These are phyloP conservation scores for Itoplectis maculator DNA, from an alignment of 2,888 invertebrate species.

Conservation along the genomic window DNA sequence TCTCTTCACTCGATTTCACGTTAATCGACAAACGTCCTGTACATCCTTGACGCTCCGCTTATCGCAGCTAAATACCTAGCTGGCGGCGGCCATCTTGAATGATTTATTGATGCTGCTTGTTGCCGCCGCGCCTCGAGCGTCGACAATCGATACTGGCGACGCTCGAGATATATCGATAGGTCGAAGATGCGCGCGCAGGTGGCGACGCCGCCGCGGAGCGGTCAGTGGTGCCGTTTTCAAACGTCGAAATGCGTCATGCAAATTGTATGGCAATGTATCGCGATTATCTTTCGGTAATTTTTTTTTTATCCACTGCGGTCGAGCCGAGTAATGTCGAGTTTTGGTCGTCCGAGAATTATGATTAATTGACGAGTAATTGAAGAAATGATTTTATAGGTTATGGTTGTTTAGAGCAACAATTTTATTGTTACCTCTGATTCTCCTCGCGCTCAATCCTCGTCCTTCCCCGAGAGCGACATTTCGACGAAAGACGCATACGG, in stretches of 20 bases:
- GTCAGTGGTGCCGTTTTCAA: too few relatives aligned
- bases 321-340: too few relatives aligned
- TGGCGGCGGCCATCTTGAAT: slow-evolving; percentile 2
- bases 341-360: too few relatives aligned
- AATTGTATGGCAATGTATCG: too few relatives aligned
- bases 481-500: neutral
- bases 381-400: neutral
- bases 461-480: neutral
- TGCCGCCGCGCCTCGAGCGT: neutral
- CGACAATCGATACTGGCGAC: too few relatives aligned
- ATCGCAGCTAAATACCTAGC: neutral
- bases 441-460: neutral
- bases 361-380: neutral
- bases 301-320: too few relatives aligned
- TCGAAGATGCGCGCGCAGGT: too few relatives aligned
- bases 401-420: neutral
- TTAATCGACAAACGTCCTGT: neutral
- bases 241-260: too few relatives aligned
- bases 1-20: neutral
- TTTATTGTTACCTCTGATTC: neutral
- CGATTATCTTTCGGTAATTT: too few relatives aligned
- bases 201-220: too few relatives aligned
- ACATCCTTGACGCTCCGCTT: neutral
- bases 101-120: neutral
- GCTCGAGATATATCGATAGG: too few relatives aligned